Conservation (phyloP, 1,140 invertebrate genomes). For the Papilio polytes region DNA sequence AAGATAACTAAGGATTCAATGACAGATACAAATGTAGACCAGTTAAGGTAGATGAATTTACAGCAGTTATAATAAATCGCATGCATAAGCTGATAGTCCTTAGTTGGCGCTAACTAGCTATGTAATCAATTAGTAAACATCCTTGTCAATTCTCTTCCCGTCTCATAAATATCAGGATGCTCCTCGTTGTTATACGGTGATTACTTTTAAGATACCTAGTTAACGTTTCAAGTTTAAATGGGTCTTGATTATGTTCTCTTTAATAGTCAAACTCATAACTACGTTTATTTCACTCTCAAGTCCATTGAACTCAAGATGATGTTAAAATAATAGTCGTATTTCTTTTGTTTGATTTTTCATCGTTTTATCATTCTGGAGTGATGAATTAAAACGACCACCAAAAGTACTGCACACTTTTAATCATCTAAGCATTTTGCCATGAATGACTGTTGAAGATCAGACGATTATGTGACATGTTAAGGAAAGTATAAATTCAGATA, state of each 20-base stretch:
- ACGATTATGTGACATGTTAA: too few relatives aligned
- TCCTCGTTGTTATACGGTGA: constrained; percentile 13
- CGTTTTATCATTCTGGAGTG: too few relatives aligned
- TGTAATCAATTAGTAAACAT: constrained; percentile 34
- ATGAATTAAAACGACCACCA: too few relatives aligned
- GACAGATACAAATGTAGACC: not conserved
- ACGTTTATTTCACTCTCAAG: not conserved
- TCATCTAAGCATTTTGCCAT: too few relatives aligned
- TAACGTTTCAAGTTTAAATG: constrained; percentile 14
- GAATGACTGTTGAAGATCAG: too few relatives aligned
- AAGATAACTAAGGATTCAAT: too few relatives aligned
- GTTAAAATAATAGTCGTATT: not conserved
- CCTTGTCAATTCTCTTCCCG: constrained; percentile 45
- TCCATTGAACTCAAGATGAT: not conserved
- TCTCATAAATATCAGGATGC: constrained; percentile 47
- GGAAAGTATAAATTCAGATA: too few relatives aligned
- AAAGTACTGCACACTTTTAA: too few relatives aligned
- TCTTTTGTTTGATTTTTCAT: not conserved
- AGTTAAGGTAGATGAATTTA: not conserved
- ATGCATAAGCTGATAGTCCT: constrained; percentile 1
- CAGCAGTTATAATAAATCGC: constrained; percentile 1
- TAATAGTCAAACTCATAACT: not conserved
- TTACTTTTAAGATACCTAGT: constrained; percentile 34
- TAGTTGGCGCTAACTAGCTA: constrained; percentile 31
- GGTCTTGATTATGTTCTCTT: constrained; percentile 7